These are phyloP conservation scores for Knipowitschia caucasica DNA, from an alignment of 2,797 vertebrate species.

Conservation along the genomic window DNA sequence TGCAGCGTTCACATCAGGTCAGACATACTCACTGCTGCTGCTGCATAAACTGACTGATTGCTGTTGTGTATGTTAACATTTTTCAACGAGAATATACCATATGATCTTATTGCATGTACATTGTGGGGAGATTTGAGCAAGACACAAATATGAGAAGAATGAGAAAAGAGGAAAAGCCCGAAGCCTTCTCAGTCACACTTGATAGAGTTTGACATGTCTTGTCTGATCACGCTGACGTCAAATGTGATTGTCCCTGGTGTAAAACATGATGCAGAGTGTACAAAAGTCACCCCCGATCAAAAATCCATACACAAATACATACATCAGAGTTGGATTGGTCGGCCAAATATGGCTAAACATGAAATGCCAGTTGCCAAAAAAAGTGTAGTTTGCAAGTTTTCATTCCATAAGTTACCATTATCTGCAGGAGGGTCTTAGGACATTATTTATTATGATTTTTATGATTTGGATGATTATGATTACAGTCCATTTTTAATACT, in stretches of 20 bases:
- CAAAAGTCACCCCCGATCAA: conserved; percentile 30
- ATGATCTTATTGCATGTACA: conserved; percentile 22
- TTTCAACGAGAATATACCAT: conserved; percentile 36
- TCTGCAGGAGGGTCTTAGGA: too few species aligned
- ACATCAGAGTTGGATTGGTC: conserved; percentile 5
- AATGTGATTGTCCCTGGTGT: conserved; percentile 41
- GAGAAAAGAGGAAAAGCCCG: conserved; percentile 42
- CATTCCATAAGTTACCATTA: too few species aligned
- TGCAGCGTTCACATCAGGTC: too few species aligned
- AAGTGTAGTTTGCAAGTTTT: not conserved
- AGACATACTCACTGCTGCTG: conserved; percentile 52
- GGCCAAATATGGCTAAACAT: conserved; percentile 13
- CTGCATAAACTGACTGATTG: conserved; percentile 66
- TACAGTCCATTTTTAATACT: too few species aligned
- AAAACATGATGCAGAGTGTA: conserved; percentile 42
- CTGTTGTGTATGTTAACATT: conserved; percentile 59
- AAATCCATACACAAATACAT: conserved; percentile 7
- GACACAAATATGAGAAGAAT: conserved; percentile 31
- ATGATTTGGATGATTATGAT: too few species aligned
- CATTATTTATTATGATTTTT: too few species aligned
- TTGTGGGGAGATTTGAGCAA: conserved; percentile 19
- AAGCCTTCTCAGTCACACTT: conserved; percentile 39
- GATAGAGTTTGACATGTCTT: conserved; percentile 60
- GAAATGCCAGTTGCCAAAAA: conserved; percentile 26
- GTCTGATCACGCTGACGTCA: conserved; percentile 61